phyloP scores from a whole-genome alignment of 2,797 vertebrate species.

The Peromyscus eremicus region DNA sequence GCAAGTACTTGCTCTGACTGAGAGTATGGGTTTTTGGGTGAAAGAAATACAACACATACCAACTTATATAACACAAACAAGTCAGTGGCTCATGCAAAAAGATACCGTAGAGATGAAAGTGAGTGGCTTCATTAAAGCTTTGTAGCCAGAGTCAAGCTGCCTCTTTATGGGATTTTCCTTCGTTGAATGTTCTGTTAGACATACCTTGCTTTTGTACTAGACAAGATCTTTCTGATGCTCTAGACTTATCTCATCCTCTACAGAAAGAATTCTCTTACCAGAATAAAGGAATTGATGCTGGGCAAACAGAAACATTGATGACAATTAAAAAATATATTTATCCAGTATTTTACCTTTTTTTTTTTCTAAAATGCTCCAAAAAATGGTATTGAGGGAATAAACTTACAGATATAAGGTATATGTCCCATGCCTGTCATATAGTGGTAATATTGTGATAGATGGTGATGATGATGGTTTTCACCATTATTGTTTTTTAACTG shows the following conservation, averaged over 20 bases:
- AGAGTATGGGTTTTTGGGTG: neutral
- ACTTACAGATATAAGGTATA: neutral
- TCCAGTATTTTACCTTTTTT: neutral
- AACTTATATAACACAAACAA: neutral
- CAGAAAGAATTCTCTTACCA: neutral
- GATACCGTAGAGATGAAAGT: neutral
- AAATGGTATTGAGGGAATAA: neutral
- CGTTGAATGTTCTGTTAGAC: neutral
- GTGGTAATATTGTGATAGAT: neutral
- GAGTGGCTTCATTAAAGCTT: neutral
- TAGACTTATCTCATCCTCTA: neutral
- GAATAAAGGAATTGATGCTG: neutral
- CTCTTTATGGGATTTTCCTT: neutral
- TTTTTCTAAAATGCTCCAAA: conserved; percentile 20
- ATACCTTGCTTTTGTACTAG: neutral
- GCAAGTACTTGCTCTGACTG: neutral
- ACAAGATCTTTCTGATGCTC: neutral
- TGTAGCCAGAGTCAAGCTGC: neutral
- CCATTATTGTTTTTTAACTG: neutral
- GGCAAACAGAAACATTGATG: neutral
- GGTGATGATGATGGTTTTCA: neutral
- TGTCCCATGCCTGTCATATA: neutral
- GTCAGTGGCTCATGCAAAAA: neutral
- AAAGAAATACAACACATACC: neutral
- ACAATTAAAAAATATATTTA: neutral